phyloP scores from a whole-genome alignment of 2,113 vertebrate species.

The Rhodinocichla rosea region DNA sequence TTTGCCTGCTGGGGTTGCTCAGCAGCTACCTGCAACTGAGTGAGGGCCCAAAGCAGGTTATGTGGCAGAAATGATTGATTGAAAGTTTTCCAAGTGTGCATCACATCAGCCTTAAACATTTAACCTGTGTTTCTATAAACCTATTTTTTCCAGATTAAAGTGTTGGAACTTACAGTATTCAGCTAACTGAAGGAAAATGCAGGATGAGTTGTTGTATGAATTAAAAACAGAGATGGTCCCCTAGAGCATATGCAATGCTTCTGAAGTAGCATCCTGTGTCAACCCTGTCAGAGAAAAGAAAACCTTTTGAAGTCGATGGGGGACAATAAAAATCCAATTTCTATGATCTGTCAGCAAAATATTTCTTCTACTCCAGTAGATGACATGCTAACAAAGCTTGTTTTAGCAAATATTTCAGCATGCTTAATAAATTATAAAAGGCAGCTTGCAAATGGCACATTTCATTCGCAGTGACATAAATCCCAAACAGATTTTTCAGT shows the following conservation, averaged over 20 bases:
- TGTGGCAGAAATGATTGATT: not conserved
- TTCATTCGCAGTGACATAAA: not conserved
- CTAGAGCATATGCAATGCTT: not conserved
- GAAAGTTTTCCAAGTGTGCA: not conserved
- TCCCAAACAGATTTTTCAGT: constrained; percentile 18
- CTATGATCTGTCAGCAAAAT: not conserved
- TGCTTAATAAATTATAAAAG: constrained; percentile 39
- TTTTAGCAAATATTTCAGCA: constrained; percentile 23
- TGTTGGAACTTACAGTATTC: not conserved
- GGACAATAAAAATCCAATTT: not conserved
- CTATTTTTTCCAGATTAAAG: not conserved
- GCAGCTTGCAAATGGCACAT: not conserved
- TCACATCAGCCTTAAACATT: not conserved
- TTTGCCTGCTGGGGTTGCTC: not conserved
- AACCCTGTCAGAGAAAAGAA: not conserved
- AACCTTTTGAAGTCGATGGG: not conserved
- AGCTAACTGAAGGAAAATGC: not conserved
- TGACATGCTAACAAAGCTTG: not conserved
- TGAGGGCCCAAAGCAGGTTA: not conserved
- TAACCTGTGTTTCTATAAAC: not conserved
- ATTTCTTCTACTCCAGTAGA: not conserved
- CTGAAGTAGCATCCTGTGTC: not conserved
- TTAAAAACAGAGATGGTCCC: not conserved
- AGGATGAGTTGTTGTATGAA: not conserved
- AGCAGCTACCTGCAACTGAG: fast-evolving